phyloP scores from a whole-genome alignment of 2,113 vertebrate species.

The Lota lota region DNA sequence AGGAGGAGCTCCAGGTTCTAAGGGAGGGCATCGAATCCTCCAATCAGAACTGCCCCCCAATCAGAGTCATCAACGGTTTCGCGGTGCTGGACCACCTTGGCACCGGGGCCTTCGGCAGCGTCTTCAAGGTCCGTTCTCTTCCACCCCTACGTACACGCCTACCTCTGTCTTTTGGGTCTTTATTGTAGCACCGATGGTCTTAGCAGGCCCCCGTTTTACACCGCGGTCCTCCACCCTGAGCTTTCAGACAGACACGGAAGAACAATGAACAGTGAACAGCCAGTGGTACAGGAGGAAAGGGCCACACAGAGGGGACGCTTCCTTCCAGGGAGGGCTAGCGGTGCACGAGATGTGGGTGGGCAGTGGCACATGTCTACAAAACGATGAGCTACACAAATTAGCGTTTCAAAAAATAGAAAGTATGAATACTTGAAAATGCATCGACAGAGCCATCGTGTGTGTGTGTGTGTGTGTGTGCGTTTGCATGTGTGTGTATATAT shows the following conservation, averaged over 20 bases:
- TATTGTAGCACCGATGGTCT: background rate
- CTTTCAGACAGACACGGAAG: background rate
- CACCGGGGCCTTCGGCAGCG: slow-evolving; percentile 86
- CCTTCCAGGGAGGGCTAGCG: too few relatives aligned
- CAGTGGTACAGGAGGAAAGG: too few relatives aligned
- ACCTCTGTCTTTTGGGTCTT: background rate
- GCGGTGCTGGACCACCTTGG: slow-evolving; percentile 86
- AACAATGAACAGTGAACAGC: too few relatives aligned
- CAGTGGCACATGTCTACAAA: too few relatives aligned
- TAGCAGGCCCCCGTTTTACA: background rate
- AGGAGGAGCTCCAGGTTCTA: slow-evolving; percentile 78
- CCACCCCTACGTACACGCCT: background rate
- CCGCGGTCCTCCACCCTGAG: background rate
- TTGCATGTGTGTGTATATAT: too few relatives aligned
- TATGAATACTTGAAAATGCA: too few relatives aligned
- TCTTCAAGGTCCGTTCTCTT: slow-evolving; percentile 78
- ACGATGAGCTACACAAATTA: too few relatives aligned
- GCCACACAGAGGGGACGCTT: too few relatives aligned
- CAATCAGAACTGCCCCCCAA: slow-evolving; percentile 83
- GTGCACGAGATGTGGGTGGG: too few relatives aligned
- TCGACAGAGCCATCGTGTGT: too few relatives aligned
- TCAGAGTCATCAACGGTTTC: slow-evolving; percentile 82
- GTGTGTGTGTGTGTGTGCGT: too few relatives aligned
- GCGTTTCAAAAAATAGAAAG: too few relatives aligned
- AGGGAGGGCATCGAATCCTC: slow-evolving; percentile 79